phyloP scores from a whole-genome alignment of 2,888 invertebrate genomes.

The Dolichopus griseipennis region DNA sequence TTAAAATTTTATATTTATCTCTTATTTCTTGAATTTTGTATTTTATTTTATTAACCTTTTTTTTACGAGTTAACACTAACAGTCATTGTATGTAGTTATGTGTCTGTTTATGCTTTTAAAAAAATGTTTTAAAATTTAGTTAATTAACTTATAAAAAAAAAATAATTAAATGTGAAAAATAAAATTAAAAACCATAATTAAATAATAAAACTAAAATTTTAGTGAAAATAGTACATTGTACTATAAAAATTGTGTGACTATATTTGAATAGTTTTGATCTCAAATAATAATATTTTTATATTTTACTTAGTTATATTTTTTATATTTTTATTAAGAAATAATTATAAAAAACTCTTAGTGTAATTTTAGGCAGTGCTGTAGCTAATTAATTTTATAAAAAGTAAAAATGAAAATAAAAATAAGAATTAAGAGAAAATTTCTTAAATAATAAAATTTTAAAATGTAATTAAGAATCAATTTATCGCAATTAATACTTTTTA shows the following conservation, averaged over 20 bases:
- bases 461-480: too few species aligned
- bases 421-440: too few species aligned
- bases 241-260: not conserved
- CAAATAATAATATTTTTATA: not conserved
- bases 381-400: not conserved
- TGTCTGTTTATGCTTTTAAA: too few species aligned
- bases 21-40: not conserved
- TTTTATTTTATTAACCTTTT: slow-evolving; percentile 12
- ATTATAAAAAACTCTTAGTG: slow-evolving; percentile 1
- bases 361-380: slow-evolving; percentile 3
- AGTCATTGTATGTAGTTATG: slow-evolving; percentile 13
- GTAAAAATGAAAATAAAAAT: not conserved
- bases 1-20: slow-evolving; percentile 12
- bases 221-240: too few species aligned
- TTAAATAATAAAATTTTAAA: too few species aligned
- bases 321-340: not conserved
- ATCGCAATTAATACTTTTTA: too few species aligned
- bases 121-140: not conserved
- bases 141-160: not conserved
- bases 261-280: not conserved
- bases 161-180: too few species aligned
- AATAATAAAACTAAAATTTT: too few species aligned
- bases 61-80: slow-evolving; percentile 17
- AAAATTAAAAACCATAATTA: too few species aligned
- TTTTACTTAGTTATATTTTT: not conserved